Evolutionary conservation across 2,888 invertebrate species (phyloP).

Genomic region (Alloplasta piceator): DNA sequence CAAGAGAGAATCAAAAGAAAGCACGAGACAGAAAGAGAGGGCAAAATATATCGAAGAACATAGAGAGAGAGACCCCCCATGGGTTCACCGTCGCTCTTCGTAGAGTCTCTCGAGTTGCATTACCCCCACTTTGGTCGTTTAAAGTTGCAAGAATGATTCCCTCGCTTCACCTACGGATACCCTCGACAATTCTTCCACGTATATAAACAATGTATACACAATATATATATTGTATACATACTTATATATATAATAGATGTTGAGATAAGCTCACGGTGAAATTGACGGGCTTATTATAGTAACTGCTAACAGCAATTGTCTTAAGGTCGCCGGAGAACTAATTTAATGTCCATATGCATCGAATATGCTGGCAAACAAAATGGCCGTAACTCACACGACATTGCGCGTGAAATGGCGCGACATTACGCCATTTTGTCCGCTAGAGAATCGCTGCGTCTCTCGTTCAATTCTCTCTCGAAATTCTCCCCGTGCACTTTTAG

Average conservation of each 20-base stretch:
- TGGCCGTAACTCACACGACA: too few relatives aligned
- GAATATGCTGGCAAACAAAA: too few relatives aligned
- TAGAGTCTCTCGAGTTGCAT: conserved; percentile 56
- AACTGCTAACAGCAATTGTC: conserved; percentile 36
- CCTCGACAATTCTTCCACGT: background rate
- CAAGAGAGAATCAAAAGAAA: conserved; percentile 10
- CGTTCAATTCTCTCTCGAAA: too few relatives aligned
- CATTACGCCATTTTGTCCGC: too few relatives aligned
- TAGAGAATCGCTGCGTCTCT: background rate
- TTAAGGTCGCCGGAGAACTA: conserved; percentile 1
- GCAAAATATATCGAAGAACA: conserved; percentile 55
- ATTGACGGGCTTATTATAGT: conserved; percentile 40
- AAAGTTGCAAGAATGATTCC: conserved; percentile 60
- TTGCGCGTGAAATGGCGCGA: too few relatives aligned
- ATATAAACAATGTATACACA: background rate
- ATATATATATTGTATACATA: background rate
- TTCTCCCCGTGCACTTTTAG: background rate
- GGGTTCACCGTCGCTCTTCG: conserved; percentile 60
- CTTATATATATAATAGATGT: conserved; percentile 15
- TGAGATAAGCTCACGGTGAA: conserved; percentile 15
- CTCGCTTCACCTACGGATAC: conserved; percentile 11
- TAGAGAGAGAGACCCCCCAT: conserved; percentile 59
- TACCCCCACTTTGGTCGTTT: conserved; percentile 61
- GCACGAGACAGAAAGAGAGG: background rate
- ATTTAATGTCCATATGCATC: background rate